Percentiles rank a stretch among this genome's conserved stretches.
Conservation (phyloP, 2,113 vertebrate species). For the Cebus imitator region DNA sequence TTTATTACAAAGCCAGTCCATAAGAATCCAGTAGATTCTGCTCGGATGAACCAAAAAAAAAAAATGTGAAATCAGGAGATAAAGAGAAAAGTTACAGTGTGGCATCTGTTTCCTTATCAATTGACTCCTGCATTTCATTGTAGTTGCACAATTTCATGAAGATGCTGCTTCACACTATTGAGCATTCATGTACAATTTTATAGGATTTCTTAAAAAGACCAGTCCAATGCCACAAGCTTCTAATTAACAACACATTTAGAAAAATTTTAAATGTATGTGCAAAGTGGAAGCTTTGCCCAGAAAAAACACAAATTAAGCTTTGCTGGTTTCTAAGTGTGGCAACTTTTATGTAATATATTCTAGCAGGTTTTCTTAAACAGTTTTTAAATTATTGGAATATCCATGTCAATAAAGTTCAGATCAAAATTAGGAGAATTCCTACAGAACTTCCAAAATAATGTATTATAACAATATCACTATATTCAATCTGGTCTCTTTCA, state of each 20-base stretch:
- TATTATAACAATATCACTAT: not conserved
- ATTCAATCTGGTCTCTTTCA: not conserved
- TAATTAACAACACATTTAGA: not conserved
- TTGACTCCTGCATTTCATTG: not conserved
- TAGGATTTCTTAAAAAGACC: not conserved
- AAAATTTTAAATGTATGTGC: not conserved
- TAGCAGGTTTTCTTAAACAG: not conserved
- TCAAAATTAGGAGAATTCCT: not conserved
- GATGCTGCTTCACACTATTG: not conserved
- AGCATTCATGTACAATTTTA: not conserved
- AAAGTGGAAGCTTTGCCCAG: not conserved
- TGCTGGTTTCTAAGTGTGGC: not conserved
- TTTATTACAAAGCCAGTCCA: not conserved
- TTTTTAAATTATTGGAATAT: not conserved
- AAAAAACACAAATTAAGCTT: not conserved
- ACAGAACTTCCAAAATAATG: not conserved
- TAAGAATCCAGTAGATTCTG: not conserved
- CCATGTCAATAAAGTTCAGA: not conserved
- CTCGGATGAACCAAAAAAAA: not conserved
- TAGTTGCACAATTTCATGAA: not conserved
- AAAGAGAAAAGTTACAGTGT: not conserved
- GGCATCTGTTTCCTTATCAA: not conserved
- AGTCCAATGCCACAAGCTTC: not conserved
- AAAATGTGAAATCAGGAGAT: not conserved
- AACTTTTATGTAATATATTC: not conserved